Conservation (phyloP, 2,797 vertebrate genomes). For the Sebastes melanostomus region DNA sequence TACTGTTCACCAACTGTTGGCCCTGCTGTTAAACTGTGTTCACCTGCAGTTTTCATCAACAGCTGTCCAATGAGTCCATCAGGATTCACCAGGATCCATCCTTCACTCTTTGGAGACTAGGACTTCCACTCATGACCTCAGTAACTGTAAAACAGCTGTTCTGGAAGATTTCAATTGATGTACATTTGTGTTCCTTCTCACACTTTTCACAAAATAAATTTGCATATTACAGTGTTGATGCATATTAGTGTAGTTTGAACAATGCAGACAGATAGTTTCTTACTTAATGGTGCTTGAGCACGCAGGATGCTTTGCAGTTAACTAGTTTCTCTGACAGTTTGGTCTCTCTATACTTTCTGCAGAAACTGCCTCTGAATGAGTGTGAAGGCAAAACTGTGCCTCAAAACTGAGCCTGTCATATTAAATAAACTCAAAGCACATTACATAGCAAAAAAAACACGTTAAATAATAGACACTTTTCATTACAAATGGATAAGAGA, state of each 20-base stretch:
- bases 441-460: background rate
- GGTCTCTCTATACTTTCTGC: background rate
- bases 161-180: background rate
- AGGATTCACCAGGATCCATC: background rate
- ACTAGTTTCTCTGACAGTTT: background rate
- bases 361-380: background rate
- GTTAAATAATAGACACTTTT: constrained; percentile 32
- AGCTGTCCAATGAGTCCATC: background rate
- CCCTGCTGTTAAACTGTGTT: background rate
- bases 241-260: background rate
- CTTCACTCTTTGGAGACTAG: background rate
- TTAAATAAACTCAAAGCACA: background rate
- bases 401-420: background rate
- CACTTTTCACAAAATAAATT: too few relatives aligned
- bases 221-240: background rate
- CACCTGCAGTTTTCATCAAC: background rate
- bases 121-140: background rate
- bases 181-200: background rate
- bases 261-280: background rate
- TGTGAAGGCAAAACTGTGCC: background rate
- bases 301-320: background rate
- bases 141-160: background rate
- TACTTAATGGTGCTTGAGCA: background rate
- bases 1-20: too few relatives aligned
- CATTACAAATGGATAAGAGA: constrained; percentile 14